These are phyloP conservation scores for Acomys russatus DNA, from an alignment of 2,797 vertebrate species.

Conservation along the genomic window DNA sequence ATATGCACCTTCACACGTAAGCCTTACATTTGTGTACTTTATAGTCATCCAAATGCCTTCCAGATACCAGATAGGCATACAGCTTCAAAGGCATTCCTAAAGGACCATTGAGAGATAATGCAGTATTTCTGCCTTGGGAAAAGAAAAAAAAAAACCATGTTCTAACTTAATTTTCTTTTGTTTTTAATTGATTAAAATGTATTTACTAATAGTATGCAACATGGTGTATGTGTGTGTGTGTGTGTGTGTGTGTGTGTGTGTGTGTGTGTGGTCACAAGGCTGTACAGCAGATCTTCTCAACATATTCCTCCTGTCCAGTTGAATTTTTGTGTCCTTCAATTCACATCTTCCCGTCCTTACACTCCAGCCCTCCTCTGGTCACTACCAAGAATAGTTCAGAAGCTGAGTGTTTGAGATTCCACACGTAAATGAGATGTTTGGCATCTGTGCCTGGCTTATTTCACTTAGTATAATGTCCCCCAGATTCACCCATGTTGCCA, in stretches of 20 bases:
- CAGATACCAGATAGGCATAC: neutral
- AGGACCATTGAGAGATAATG: neutral
- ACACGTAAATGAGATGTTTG: neutral
- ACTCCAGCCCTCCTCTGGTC: no score
- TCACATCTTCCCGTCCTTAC: neutral
- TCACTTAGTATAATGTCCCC: neutral
- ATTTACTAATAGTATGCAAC: neutral
- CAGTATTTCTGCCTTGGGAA: neutral
- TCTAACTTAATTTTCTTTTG: neutral
- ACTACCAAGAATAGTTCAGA: neutral
- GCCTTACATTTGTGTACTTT: neutral
- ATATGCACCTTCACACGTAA: neutral
- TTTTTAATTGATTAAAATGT: neutral
- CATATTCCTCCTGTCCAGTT: neutral
- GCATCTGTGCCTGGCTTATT: neutral
- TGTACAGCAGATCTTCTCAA: neutral
- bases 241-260: neutral
- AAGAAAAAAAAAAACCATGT: neutral
- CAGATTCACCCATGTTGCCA: neutral
- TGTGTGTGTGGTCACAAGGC: neutral
- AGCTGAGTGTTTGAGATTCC: constrained; percentile 7
- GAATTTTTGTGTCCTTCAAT: neutral
- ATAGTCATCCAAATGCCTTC: neutral
- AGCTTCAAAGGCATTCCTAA: neutral
- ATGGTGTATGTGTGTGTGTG: neutral